These are phyloP conservation scores for Ridgeia piscesae DNA, from an alignment of 1,140 invertebrate genomes.

Conservation along the genomic window DNA sequence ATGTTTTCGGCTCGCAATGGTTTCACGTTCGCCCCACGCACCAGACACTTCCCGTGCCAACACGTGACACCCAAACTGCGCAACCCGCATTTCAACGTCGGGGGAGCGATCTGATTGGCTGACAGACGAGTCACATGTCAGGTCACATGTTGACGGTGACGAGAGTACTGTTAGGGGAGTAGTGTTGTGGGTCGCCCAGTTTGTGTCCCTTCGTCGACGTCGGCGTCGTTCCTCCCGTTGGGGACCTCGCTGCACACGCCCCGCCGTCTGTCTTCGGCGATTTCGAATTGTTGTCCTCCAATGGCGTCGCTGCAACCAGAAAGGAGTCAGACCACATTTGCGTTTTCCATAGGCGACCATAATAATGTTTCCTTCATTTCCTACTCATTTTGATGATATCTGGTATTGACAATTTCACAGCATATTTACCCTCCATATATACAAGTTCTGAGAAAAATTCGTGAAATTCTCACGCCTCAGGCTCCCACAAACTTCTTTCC, in stretches of 20 bases:
- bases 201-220: slow-evolving; percentile 14
- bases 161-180: slow-evolving; percentile 30
- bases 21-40: background rate
- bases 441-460: no score
- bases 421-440: no score
- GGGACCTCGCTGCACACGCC: background rate
- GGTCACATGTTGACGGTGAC: slow-evolving; percentile 27
- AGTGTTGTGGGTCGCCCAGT: background rate
- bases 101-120: background rate
- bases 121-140: slow-evolving; percentile 24
- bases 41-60: background rate
- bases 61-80: background rate
- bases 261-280: slow-evolving; percentile 34
- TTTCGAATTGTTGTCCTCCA: slow-evolving; percentile 31
- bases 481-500: no score
- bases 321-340: no score
- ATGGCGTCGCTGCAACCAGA: slow-evolving; percentile 12
- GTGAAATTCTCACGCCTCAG: no score
- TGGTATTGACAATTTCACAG: no score
- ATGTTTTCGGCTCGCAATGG: background rate
- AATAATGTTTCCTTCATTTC: no score
- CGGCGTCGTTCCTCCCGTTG: background rate
- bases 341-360: no score
- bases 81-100: background rate
- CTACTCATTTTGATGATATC: no score